Base-by-base conservation (phyloP, 2,797 vertebrate species). In the Epinephelus malabaricus region DNA sequence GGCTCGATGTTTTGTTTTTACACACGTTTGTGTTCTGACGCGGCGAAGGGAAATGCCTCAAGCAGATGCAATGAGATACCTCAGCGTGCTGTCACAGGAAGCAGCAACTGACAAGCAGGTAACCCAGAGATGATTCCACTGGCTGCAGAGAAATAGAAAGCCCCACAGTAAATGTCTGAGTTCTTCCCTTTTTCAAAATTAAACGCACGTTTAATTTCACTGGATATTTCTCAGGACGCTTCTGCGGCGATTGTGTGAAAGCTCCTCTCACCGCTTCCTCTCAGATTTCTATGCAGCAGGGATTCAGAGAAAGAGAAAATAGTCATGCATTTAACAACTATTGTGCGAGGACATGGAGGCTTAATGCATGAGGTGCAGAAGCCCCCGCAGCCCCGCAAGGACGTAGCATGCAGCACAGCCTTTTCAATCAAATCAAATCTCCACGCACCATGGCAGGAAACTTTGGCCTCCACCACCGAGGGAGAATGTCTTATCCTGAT, bases 391-490 rank as follows among this genome's bases (percentile, higher is more conserved):
- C 62, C 7, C 74, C 2, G 6, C 18, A 5, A 81, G 79, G 82
- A 81, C 21, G n/a, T 5, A 56, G 59, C 81, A 66, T 38, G 73
- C 71, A 64, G 68, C 82, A 65, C 69, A 46, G 78, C 50, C 86
- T 88, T 85, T 92, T 88, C 85, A 90, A 91, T 90, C 90, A 88
- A 88, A 93, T 89, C 80, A 83, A 86, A 90, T 88, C 85, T 86
- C 78, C 68, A 76, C 27, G 53, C 76, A 45, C 86, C 84, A 23
- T 69, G 73, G 76, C 78, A 72, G 82, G 68, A 89, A 90, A 85
- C 89, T 80, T 86, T 90, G 87, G 89, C 91, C 87, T 79, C 82
- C 74, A 65, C 83, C 51, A 56, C 43, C 19, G 70, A 85, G 84
- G 75, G 71, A 81, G 76, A 88, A 79, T 59, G 81, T 78, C 84